phyloP scores from a whole-genome alignment of 2,888 invertebrate species.

The Reticulitermes lucifugus region DNA sequence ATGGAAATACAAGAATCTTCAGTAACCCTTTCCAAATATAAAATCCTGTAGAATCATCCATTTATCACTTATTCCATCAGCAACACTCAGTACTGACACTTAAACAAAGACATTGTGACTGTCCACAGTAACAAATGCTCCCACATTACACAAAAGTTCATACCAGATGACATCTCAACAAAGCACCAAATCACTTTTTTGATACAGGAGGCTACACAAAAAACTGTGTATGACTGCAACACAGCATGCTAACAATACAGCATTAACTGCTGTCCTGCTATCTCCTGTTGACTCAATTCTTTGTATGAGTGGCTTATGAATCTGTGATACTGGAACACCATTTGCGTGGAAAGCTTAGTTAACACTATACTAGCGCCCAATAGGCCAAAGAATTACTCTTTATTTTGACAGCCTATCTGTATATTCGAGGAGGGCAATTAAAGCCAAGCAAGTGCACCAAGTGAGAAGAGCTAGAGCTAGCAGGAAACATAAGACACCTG shows the following conservation, averaged over 20 bases:
- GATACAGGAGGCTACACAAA: too few species aligned
- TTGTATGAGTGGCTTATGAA: neutral
- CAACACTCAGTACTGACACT: neutral
- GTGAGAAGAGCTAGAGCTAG: slow-evolving; percentile 38
- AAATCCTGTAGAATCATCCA: neutral
- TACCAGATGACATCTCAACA: neutral
- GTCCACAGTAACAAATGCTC: neutral
- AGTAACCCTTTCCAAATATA: slow-evolving; percentile 7
- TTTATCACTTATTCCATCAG: neutral
- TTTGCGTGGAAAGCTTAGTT: slow-evolving; percentile 47
- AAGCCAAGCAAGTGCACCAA: slow-evolving; percentile 51
- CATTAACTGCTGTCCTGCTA: neutral
- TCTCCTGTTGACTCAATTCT: neutral
- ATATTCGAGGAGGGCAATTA: slow-evolving; percentile 21
- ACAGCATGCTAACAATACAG: neutral
- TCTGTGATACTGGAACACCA: slow-evolving; percentile 37
- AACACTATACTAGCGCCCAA: slow-evolving; percentile 22
- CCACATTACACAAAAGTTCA: neutral
- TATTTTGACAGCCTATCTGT: neutral
- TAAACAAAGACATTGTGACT: neutral
- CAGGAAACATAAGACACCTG: slow-evolving; percentile 56
- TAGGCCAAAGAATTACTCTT: slow-evolving; percentile 26
- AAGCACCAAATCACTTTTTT: neutral
- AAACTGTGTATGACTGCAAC: neutral
- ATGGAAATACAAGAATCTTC: neutral